Base-by-base conservation (phyloP, 2,113 vertebrate species). In the Gobio gobio region DNA sequence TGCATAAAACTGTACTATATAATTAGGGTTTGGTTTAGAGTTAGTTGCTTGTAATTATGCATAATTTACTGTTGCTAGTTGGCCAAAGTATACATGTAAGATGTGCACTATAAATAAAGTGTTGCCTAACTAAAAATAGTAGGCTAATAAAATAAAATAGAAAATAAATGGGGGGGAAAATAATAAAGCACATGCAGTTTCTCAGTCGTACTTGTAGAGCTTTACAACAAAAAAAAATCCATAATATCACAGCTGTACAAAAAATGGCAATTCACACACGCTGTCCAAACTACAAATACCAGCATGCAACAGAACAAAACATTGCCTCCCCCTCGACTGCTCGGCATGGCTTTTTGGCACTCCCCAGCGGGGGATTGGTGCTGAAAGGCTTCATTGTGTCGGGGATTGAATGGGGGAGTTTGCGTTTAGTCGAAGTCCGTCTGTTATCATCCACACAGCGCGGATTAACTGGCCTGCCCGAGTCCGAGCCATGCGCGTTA, bases 361-460 rank as follows among this genome's bases (percentile, higher is more conserved):
- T 85, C 86, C 89, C 85, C 86, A 89, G 88, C 82, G 83, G 86
- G 88, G 85, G 80, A 84, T 89, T 83, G 80, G 22, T 79, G 85
- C 87, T 89, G 58, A 89, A 89, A 88, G 86, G 51, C 64, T 88
- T 89, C 89, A 89, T 89, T 89, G 89, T 89, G 89, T 89, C 85
- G 84, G 86, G 72, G 56, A 76, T 49, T 86, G 86, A 87, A 87
- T 87, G 40, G 84, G 59, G 63, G 70, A 82, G 77, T 87, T 84
- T 87, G 70, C 77, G 83, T 66, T 85, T 66, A 14, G 83, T 75
- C 24, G 83, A 87, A 80, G 58, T 85, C 61, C 86, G 86, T 87
- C 86, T 85, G 87, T 88, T 84, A 58, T 84, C 81, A 58, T 72
- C 54, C n/a, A 63, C 86, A 81, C 86, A 58, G 54, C 68, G 59